Percentiles rank a stretch among this genome's conserved stretches.
These are phyloP conservation scores for Micrastur ruficollis DNA, from an alignment of 2,797 vertebrate genomes.

Conservation along the genomic window DNA sequence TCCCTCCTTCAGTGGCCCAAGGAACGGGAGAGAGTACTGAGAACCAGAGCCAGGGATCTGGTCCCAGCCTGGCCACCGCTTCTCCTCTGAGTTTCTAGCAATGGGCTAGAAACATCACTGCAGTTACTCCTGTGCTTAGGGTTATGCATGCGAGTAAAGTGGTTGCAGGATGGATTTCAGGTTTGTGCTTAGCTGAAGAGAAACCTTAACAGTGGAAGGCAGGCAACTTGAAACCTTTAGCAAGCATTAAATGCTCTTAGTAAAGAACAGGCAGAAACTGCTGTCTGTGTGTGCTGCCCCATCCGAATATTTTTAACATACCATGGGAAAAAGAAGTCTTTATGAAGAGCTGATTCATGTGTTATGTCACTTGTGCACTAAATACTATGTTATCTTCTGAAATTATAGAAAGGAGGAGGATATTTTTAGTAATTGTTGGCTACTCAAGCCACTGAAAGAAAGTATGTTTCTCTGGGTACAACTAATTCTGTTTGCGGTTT, in stretches of 20 bases:
- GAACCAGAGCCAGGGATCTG: neutral
- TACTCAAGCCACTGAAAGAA: constrained; percentile 53
- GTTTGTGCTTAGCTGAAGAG: neutral
- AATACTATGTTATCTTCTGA: constrained; percentile 33
- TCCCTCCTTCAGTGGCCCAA: neutral
- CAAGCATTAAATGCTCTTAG: neutral
- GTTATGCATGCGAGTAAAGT: accelerated
- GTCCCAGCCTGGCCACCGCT: neutral
- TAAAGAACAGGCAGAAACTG: constrained; percentile 43
- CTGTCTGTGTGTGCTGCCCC: constrained; percentile 34
- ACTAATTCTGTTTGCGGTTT: constrained; percentile 60
- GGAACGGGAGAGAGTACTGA: neutral
- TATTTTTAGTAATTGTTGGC: constrained; percentile 66
- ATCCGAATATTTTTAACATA: constrained; percentile 35
- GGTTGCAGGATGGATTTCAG: neutral
- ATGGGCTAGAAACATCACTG: neutral
- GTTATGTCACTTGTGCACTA: constrained; percentile 19
- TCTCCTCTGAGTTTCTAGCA: accelerated
- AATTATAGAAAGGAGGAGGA: constrained; percentile 43
- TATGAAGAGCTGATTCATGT: constrained; percentile 52
- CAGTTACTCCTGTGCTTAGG: neutral
- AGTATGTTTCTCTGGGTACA: constrained; percentile 62
- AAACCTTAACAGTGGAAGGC: neutral
- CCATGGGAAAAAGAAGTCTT: constrained; percentile 42
- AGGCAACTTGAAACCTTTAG: neutral